A percentile compares a stretch with the other conserved stretches of the same genome.
Evolutionary conservation across 2,888 invertebrate genomes (phyloP).

Genomic region (Sisyra terminalis): DNA sequence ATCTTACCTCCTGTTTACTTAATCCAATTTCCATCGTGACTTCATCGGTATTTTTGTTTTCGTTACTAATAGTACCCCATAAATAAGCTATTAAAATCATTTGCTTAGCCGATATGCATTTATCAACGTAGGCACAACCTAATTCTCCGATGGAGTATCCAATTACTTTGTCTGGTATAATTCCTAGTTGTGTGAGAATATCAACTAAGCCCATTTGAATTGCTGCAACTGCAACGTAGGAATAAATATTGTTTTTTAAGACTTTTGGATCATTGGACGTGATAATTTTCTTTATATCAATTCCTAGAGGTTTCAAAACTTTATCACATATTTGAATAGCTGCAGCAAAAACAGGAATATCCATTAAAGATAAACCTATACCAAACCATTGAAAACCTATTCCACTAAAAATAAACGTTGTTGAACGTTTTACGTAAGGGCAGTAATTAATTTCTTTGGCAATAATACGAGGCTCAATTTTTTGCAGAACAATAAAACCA

Average conservation of each 20-base stretch:
- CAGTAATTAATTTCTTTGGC: conserved; percentile 39
- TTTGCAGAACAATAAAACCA: conserved; percentile 36
- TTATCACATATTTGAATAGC: conserved; percentile 44
- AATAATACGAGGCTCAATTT: conserved; percentile 18
- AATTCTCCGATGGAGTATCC: conserved; percentile 79
- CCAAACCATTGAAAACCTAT: conserved; percentile 62
- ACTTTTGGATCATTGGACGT: conserved; percentile 41
- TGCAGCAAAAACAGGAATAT: conserved; percentile 45
- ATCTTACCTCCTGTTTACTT: conserved; percentile 7
- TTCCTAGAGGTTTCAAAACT: conserved; percentile 40
- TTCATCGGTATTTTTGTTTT: conserved; percentile 44
- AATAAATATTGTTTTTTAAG: conserved; percentile 50
- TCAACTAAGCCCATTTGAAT: conserved; percentile 26
- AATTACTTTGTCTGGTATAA: conserved; percentile 15
- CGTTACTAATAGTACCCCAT: conserved; percentile 50
- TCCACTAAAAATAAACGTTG: conserved; percentile 56
- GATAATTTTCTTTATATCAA: conserved; percentile 46
- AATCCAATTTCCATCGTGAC: conserved; percentile 73
- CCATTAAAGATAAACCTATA: conserved; percentile 49
- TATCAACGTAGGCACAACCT: conserved; percentile 85
- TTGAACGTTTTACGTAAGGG: conserved; percentile 40
- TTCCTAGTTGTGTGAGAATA: conserved; percentile 31
- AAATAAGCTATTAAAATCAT: conserved; percentile 64
- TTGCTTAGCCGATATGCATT: conserved; percentile 67
- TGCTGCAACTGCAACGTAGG: conserved; percentile 51